Evolutionary conservation across 2,888 invertebrate species (phyloP).

Genomic region (Acleris emargana): DNA sequence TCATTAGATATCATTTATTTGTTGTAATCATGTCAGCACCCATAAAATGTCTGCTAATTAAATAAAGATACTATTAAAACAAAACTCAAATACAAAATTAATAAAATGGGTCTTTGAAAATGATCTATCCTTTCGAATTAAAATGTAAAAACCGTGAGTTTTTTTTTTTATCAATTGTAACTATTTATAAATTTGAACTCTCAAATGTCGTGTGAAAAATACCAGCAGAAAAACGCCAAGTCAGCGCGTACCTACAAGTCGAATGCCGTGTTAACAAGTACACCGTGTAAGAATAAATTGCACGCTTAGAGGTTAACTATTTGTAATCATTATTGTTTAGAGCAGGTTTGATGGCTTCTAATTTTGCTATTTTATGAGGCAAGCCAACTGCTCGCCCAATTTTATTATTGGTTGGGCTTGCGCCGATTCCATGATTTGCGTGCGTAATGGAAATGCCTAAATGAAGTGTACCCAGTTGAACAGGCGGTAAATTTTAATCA

Average conservation of each 20-base stretch:
- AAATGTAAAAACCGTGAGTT: no score
- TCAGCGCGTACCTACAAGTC: slow-evolving; percentile 51
- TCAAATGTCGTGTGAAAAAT: slow-evolving; percentile 35
- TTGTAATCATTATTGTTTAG: slow-evolving; percentile 21
- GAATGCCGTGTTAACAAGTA: slow-evolving; percentile 52
- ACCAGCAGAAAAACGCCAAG: slow-evolving; percentile 42
- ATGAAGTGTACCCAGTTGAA: background rate
- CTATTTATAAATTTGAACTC: background rate
- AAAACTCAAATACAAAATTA: no score
- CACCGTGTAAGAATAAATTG: slow-evolving; percentile 41
- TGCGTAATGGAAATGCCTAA: background rate
- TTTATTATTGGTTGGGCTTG: slow-evolving; percentile 52
- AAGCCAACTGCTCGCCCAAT: slow-evolving; percentile 48
- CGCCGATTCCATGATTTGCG: slow-evolving; percentile 32
- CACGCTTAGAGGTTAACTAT: slow-evolving; percentile 35
- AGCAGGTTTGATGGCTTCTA: slow-evolving; percentile 44
- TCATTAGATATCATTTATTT: no score
- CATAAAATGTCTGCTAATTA: no score
- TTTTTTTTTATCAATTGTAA: no score
- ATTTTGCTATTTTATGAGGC: slow-evolving; percentile 56
- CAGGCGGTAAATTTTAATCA: no score
- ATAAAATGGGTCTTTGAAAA: no score
- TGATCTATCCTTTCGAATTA: no score
- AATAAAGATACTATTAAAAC: no score
- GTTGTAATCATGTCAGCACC: no score